A percentile compares a stretch with the other conserved stretches of the same genome.
phyloP scores from a whole-genome alignment of 2,888 invertebrate genomes.

The Unio delphinus region DNA sequence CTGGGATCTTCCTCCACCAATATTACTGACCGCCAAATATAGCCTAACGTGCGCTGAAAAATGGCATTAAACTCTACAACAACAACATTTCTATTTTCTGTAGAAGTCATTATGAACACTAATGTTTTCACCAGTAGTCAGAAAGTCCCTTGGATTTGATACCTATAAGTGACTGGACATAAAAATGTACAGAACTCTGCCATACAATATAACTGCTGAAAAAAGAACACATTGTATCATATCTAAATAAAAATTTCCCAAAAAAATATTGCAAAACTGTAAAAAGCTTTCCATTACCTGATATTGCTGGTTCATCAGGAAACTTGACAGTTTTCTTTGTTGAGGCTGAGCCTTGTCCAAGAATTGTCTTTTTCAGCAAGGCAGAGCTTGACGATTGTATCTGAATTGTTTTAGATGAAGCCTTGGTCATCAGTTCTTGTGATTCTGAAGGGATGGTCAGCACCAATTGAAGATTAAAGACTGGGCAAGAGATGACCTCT shows the following conservation, averaged over 20 bases:
- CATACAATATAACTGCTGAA: not conserved
- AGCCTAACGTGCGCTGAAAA: too few species aligned
- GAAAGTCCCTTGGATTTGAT: too few species aligned
- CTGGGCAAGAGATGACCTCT: constrained; percentile 59
- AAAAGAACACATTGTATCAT: not conserved
- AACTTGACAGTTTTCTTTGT: constrained; percentile 47
- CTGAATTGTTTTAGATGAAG: constrained; percentile 2
- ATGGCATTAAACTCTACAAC: too few species aligned
- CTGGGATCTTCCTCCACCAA: too few species aligned
- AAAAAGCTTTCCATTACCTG: constrained; percentile 19
- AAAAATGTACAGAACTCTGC: not conserved
- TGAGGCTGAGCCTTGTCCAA: constrained; percentile 10
- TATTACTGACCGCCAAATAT: too few species aligned
- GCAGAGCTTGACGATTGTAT: constrained; percentile 21
- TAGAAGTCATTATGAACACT: too few species aligned
- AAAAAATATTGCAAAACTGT: too few species aligned
- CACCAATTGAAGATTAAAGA: constrained; percentile 62
- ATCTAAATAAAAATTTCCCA: too few species aligned
- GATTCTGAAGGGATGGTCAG: constrained; percentile 46
- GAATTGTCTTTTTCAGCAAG: constrained; percentile 24
- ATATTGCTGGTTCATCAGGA: constrained; percentile 25
- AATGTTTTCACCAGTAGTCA: too few species aligned
- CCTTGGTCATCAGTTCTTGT: constrained; percentile 1
- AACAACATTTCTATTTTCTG: too few species aligned
- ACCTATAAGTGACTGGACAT: not conserved